Percentiles rank a stretch among this genome's conserved stretches.
Conservation (phyloP, 2,888 invertebrate genomes). For the Folsomia manolachei region DNA sequence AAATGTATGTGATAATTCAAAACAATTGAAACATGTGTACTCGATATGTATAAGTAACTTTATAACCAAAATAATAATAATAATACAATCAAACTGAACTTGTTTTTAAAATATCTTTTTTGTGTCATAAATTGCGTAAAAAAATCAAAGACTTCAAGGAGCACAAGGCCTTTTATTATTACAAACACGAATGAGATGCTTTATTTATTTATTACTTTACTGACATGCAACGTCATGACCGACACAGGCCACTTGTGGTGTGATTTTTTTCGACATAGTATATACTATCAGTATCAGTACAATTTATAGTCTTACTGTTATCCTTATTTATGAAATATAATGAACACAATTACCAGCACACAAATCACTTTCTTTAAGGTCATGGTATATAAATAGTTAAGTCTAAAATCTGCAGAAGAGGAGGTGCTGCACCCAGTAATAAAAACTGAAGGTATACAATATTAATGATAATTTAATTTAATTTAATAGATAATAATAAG, state of each 20-base stretch:
- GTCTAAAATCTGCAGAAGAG: not conserved
- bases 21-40: not conserved
- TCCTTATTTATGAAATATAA: conserved; percentile 15
- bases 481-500: conserved; percentile 7
- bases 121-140: not conserved
- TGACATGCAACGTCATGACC: not conserved
- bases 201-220: not conserved
- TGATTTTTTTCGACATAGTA: not conserved
- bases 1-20: not conserved
- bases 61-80: not conserved
- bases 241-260: not conserved
- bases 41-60: not conserved
- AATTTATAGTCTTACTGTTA: not conserved
- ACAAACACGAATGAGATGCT: not conserved
- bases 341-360: conserved; percentile 25
- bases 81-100: not conserved
- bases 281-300: not conserved
- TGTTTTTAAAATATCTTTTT: not conserved
- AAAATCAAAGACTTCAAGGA: not conserved
- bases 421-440: not conserved
- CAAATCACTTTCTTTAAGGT: conserved; percentile 22
- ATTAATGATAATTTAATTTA: not conserved
- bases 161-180: not conserved
- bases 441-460: conserved; percentile 13
- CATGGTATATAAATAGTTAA: conserved; percentile 14